Evolutionary conservation across 1,140 invertebrate species (phyloP).

Genomic region (Eupristina koningsbergeri): DNA sequence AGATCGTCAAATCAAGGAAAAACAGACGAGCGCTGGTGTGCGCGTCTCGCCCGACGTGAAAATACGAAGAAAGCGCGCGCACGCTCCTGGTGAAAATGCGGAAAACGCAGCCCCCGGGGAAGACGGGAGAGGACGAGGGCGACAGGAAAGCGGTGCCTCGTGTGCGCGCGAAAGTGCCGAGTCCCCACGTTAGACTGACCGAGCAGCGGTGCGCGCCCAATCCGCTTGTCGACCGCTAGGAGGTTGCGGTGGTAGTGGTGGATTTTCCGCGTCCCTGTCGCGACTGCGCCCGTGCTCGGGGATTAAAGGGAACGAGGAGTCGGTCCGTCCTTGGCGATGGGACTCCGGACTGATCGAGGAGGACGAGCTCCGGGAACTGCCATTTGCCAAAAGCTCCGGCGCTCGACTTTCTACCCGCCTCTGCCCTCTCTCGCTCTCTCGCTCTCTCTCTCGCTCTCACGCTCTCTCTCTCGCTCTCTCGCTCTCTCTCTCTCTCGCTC

Average conservation of each 20-base stretch:
- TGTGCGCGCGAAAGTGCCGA: not conserved
- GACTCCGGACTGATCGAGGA: not conserved
- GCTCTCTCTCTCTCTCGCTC: not conserved
- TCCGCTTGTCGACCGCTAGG: not conserved
- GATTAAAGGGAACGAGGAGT: no score
- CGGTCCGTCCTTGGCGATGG: no score
- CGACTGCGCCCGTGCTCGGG: no score
- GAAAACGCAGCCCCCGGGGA: no score
- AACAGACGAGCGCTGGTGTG: constrained; percentile 35
- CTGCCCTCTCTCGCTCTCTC: not conserved
- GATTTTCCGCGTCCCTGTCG: no score
- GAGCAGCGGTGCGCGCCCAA: not conserved
- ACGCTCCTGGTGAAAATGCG: not conserved
- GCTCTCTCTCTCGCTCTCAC: not conserved
- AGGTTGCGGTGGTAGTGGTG: not conserved
- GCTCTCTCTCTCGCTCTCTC: not conserved
- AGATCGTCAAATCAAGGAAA: constrained; percentile 24
- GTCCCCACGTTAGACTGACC: no score
- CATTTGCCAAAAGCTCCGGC: not conserved
- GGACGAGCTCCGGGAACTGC: not conserved
- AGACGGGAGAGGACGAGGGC: no score
- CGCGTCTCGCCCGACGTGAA: no score
- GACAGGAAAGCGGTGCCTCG: not conserved
- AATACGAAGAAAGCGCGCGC: not conserved
- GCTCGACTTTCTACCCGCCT: not conserved